Base-by-base conservation (phyloP, 2,888 invertebrate species). In the Limenitis camilla region DNA sequence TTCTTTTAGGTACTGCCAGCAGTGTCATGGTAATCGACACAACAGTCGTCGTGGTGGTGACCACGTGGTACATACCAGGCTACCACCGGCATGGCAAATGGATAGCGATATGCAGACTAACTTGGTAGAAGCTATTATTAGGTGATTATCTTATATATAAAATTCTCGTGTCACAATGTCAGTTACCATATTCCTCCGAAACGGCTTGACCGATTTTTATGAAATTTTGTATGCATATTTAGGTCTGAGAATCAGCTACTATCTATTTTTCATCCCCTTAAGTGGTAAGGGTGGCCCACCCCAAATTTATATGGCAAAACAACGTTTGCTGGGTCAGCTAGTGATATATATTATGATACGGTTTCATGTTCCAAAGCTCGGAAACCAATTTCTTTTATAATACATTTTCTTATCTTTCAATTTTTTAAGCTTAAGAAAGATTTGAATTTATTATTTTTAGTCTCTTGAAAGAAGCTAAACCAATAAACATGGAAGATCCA, bases 101-200 rank as follows among this genome's bases (percentile, higher is more conserved):
- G 94, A 95, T 72, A 89, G 92, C 9, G 97, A 97, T 81, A 94
- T 95, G 90, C 96, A 96, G 84, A 94, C 94, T 65, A 97, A 96
- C 76, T 93, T 97, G 77, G 95, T 98, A 9, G 98, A 98, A 81
- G 95, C 97, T 29, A 94, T 98, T 67, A 94, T 98, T 67, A 95
- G 95, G 95, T 95, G 5, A 8, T 11, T n/a, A 7, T n/a, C n/a
- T n/a, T n/a, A n/a, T n/a, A n/a, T n/a, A n/a, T n/a, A n/a, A n/a
- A n/a, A n/a, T n/a, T n/a, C n/a, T n/a, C n/a, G n/a, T n/a, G n/a
- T n/a, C n/a, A n/a, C n/a, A n/a, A n/a, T n/a, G n/a, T n/a, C n/a
- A n/a, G n/a, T n/a, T n/a, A n/a, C n/a, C n/a, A n/a, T n/a, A n/a
- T n/a, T n/a, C n/a, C n/a, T n/a, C n/a, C n/a, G n/a, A n/a, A n/a